A percentile compares a stretch with the other conserved stretches of the same genome.
Conservation (phyloP, 2,113 vertebrate species). For the Oenanthe oenanthe region DNA sequence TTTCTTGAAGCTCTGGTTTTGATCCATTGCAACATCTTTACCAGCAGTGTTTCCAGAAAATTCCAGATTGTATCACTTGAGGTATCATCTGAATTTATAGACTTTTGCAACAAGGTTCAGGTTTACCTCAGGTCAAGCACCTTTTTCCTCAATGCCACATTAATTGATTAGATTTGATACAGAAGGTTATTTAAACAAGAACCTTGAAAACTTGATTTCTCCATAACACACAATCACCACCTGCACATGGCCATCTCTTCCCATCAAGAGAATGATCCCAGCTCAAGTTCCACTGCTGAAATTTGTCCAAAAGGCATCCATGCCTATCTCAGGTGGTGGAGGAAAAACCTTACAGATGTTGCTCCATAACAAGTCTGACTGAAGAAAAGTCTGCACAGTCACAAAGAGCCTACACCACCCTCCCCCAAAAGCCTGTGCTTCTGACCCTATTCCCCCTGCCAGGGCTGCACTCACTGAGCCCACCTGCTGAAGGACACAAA, state of each 20-base stretch:
- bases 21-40: neutral
- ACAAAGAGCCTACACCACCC: neutral
- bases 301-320: neutral
- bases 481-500: accelerated
- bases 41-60: neutral
- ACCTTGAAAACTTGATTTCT: neutral
- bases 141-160: neutral
- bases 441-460: neutral
- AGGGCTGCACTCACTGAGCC: neutral
- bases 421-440: neutral
- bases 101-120: neutral
- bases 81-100: neutral
- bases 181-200: neutral
- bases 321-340: accelerated
- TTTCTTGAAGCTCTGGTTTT: neutral
- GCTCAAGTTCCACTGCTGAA: neutral
- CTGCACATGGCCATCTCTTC: neutral
- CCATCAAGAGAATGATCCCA: accelerated
- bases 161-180: neutral
- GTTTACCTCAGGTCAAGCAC: neutral
- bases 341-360: neutral
- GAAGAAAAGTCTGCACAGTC: neutral
- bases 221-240: neutral
- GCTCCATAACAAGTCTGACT: neutral
- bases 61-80: neutral